Conservation (phyloP, 2,888 invertebrate species). For the Hypomecis punctinalis region DNA sequence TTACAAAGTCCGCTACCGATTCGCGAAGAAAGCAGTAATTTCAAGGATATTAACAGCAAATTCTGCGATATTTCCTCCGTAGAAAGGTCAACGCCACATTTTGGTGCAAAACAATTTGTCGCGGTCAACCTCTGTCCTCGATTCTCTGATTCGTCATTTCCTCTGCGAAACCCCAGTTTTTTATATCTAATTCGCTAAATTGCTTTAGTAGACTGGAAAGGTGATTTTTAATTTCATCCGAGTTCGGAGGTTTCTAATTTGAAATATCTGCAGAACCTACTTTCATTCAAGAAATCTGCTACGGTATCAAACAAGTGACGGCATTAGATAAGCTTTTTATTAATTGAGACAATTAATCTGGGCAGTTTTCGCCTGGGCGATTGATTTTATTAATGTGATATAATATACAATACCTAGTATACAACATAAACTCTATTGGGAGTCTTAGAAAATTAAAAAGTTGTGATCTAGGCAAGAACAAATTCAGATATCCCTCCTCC, state of each 20-base stretch:
- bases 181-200: conserved; percentile 33
- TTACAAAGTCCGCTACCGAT: conserved; percentile 34
- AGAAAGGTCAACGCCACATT: conserved; percentile 51
- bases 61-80: conserved; percentile 40
- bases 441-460: too few relatives aligned
- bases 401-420: too few relatives aligned
- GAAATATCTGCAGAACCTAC: background rate
- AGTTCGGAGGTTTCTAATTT: conserved; percentile 9
- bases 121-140: conserved; percentile 46
- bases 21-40: conserved; percentile 40
- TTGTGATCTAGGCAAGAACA: too few relatives aligned
- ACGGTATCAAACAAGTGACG: too few relatives aligned
- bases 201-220: conserved; percentile 19
- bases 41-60: conserved; percentile 39
- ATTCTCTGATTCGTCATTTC: conserved; percentile 54
- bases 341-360: too few relatives aligned
- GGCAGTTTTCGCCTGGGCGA: too few relatives aligned
- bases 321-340: too few relatives aligned
- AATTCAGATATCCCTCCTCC: too few relatives aligned
- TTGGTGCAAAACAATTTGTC: conserved; percentile 39
- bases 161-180: conserved; percentile 49
- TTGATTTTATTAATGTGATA: too few relatives aligned
- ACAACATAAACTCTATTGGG: too few relatives aligned
- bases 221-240: conserved; percentile 6
- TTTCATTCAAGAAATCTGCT: background rate